Conservation (phyloP, 2,113 vertebrate genomes). For the Poicephalus gulielmi region DNA sequence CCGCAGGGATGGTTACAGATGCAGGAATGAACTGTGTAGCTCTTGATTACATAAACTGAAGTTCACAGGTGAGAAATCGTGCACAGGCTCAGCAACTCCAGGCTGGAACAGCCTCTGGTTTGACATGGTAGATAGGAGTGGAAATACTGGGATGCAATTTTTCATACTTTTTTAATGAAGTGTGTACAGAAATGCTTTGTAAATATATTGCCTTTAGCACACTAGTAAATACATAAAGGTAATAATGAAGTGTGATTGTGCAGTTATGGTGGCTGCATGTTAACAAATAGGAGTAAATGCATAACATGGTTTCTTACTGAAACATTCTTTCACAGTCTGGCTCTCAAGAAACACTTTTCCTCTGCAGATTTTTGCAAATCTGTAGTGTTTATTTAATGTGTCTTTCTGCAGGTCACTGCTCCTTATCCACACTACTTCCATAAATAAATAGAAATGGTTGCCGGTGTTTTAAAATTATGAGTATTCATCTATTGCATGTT, state of each 20-base stretch:
- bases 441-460: slow-evolving; percentile 33
- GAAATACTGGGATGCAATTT: neutral
- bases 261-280: neutral
- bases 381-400: neutral
- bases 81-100: neutral
- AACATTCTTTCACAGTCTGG: neutral
- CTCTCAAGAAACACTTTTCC: neutral
- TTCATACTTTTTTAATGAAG: neutral
- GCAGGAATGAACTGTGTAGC: slow-evolving; percentile 59
- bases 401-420: neutral
- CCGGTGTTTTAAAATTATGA: neutral
- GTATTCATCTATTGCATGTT: neutral
- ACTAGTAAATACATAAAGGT: neutral
- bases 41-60: slow-evolving; percentile 62
- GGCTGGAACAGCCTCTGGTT: neutral
- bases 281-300: neutral
- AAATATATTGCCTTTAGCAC: neutral
- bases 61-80: slow-evolving; percentile 35
- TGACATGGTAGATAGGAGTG: neutral
- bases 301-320: neutral
- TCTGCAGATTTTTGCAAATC: neutral
- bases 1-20: slow-evolving; percentile 56
- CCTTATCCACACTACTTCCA: neutral
- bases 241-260: neutral
- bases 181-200: neutral